phyloP scores from a whole-genome alignment of 2,113 vertebrate genomes.

The Probosciger aterrimus region DNA sequence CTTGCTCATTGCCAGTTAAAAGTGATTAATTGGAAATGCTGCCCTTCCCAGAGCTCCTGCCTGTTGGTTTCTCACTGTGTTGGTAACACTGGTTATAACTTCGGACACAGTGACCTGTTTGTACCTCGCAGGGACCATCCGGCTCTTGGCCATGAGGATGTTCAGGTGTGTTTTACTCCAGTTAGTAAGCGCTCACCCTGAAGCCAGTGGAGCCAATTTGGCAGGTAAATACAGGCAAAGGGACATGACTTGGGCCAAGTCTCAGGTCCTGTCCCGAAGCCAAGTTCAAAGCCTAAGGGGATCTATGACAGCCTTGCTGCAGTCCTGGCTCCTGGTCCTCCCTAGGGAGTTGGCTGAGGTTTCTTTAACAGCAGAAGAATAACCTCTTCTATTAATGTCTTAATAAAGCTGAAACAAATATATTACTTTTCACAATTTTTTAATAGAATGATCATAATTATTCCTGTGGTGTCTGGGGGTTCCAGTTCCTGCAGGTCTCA shows the following conservation, averaged over 20 bases:
- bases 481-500: not conserved
- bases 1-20: not conserved
- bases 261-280: not conserved
- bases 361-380: not conserved
- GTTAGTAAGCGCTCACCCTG: not conserved
- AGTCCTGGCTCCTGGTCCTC: not conserved
- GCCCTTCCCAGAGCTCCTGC: not conserved
- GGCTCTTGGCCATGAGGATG: not conserved
- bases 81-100: not conserved
- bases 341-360: not conserved
- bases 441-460: constrained; percentile 23
- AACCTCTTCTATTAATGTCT: not conserved
- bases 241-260: not conserved
- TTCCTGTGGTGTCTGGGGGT: not conserved
- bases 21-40: constrained; percentile 8
- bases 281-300: not conserved
- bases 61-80: not conserved
- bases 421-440: constrained; percentile 30
- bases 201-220: not conserved
- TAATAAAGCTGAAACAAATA: constrained; percentile 18
- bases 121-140: not conserved
- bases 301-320: not conserved
- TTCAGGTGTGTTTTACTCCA: not conserved
- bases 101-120: not conserved
- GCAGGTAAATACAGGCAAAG: not conserved